A percentile compares a stretch with the other conserved stretches of the same genome.
These are phyloP conservation scores for Dasypus novemcinctus DNA, from an alignment of 2,113 vertebrate species.

Conservation along the genomic window DNA sequence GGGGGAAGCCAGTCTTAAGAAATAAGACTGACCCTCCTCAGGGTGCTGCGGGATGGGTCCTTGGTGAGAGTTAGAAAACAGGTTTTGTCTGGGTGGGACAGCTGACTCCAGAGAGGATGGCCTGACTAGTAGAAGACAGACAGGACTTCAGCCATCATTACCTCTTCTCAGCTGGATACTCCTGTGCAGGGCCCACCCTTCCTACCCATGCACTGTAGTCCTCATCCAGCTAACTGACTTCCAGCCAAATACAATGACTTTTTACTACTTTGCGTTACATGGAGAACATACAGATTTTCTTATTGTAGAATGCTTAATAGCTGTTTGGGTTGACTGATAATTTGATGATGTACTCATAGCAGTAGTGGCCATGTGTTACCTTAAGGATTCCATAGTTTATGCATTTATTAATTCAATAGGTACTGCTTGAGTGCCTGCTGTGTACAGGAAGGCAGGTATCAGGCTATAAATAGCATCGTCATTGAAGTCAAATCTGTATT, in stretches of 20 bases:
- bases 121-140: background rate
- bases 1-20: conserved; percentile 8
- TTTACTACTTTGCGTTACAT: background rate
- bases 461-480: background rate
- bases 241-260: background rate
- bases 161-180: background rate
- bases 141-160: background rate
- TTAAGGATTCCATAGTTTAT: background rate
- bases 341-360: background rate
- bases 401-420: background rate
- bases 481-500: background rate
- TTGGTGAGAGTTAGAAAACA: background rate
- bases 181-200: background rate
- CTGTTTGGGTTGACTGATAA: background rate
- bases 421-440: background rate
- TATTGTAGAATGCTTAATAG: background rate
- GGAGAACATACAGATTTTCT: background rate
- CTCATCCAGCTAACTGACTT: background rate
- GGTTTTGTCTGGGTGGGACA: background rate
- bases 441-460: background rate
- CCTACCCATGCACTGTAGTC: background rate
- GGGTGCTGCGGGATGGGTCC: background rate
- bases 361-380: background rate
- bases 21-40: background rate
- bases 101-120: background rate